phyloP scores from a whole-genome alignment of 2,888 invertebrate genomes.

The Chrysolina americana region DNA sequence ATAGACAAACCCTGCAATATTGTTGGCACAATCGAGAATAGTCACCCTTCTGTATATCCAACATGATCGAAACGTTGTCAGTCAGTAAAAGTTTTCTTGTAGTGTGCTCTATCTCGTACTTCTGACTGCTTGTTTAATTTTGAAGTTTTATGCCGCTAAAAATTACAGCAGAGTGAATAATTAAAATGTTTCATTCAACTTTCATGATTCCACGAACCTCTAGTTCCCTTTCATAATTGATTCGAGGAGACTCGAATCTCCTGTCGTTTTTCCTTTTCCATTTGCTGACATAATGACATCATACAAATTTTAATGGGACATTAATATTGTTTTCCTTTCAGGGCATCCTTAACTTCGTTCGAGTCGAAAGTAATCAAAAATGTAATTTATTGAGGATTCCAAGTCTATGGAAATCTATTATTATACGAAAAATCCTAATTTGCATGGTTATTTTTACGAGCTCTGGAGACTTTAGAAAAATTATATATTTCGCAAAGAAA shows the following conservation, averaged over 20 bases:
- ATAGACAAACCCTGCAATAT: no score
- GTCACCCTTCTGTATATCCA: no score
- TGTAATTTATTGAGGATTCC: not conserved
- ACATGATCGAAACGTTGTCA: no score
- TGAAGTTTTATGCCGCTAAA: no score
- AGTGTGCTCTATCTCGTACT: no score
- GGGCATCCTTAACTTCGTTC: not conserved
- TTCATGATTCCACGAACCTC: not conserved
- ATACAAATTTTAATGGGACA: conserved; percentile 4
- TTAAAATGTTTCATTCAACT: no score
- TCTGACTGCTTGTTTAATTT: no score
- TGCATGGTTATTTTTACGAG: not conserved
- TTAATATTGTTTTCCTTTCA: not conserved
- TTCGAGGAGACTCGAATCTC: not conserved
- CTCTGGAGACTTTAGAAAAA: not conserved
- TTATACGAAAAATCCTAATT: not conserved
- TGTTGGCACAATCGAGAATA: no score
- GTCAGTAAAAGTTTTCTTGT: no score
- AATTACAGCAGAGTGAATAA: no score
- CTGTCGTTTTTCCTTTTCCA: not conserved
- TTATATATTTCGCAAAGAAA: not conserved
- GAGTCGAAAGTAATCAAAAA: not conserved
- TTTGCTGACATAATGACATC: conserved; percentile 2
- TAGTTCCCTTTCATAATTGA: not conserved
- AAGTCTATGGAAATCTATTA: not conserved